Conservation (phyloP, 2,797 vertebrate genomes). For the Malurus splendens region DNA sequence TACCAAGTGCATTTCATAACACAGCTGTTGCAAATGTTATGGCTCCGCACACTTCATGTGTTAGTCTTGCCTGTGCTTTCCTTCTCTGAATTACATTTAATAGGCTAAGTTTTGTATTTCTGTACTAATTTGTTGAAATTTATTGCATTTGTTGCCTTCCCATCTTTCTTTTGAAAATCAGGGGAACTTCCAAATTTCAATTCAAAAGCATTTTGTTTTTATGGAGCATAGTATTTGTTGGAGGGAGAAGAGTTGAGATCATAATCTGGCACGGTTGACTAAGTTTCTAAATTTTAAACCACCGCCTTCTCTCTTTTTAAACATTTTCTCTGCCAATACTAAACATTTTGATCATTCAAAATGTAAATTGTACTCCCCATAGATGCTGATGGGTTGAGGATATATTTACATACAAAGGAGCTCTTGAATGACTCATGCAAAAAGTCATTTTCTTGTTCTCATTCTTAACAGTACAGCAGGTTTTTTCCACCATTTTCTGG, state of each 20-base stretch:
- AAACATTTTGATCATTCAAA: constrained; percentile 65
- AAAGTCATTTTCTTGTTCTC: constrained; percentile 12
- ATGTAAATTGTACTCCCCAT: constrained; percentile 63
- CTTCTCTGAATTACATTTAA: constrained; percentile 29
- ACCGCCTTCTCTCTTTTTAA: constrained; percentile 47
- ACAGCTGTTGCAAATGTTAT: constrained; percentile 52
- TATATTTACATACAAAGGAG: constrained; percentile 48
- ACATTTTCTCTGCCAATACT: constrained; percentile 61
- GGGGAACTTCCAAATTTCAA: constrained; percentile 33
- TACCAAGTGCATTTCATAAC: constrained; percentile 54
- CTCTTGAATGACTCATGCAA: neutral
- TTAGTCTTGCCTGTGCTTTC: constrained; percentile 11
- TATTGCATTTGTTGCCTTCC: constrained; percentile 44
- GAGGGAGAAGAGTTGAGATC: constrained; percentile 35
- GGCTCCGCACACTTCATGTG: neutral
- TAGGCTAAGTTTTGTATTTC: constrained; percentile 39
- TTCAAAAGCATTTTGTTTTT: constrained; percentile 54
- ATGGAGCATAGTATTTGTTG: constrained; percentile 53
- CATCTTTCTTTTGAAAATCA: constrained; percentile 22
- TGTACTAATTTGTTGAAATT: constrained; percentile 47
- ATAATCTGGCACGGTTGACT: constrained; percentile 28
- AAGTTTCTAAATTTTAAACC: constrained; percentile 57
- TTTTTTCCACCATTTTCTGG: neutral
- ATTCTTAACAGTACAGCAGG: neutral
- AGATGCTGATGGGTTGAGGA: constrained; percentile 42